Evolutionary conservation across 2,113 vertebrate genomes (phyloP), one percentile per base, ranked within the genome.

Genomic region (Sinocyclocheilus anshuiensis): DNA sequence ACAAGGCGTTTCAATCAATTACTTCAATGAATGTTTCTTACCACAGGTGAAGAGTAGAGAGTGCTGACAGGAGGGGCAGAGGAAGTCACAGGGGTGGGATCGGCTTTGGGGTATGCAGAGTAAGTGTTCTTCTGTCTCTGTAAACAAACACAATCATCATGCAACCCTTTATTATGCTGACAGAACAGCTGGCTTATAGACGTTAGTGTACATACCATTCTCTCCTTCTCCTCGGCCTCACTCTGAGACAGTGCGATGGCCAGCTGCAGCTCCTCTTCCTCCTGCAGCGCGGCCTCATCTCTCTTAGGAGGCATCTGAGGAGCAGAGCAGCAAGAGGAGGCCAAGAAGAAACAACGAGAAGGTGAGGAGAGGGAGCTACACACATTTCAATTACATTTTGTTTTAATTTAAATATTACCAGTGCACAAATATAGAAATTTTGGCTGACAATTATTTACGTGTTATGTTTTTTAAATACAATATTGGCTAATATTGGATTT

Each of bases 241-340:
- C 98, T 99, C 92, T 99, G 98, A 1, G 98, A 99, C 82, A 99
- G 93, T 3, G 98, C 98, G 77, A 99, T 97, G 9, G 98, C 98
- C 76, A 99, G 93, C 94, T 99, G 98, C 53, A 99, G 95, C 92
- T 99, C 98, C 84, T 99, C 98, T 79, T 99, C 98, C 90, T 99
- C 98, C 88, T 98, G 98, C 90, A 99, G 93, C 0, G 97, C 98
- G 0, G 97, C 95, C 92, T 99, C 98, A 0, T 99, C 98, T 18
- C 96, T 95, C 91, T 99, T 99, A 0, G 98, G 98, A 18, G 98
- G 98, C 94, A 99, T 94, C 98, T 99, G 88, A 1, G 84, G 85
- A 53, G 69, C 48, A 50, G 67, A 45, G 48, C 22, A 48, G 12
- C 3, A 12, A 80, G 10, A 72, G 16, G 10, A 78, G 24, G 76